Base-by-base conservation (phyloP, 2,888 invertebrate species). In the Neria commutata region DNA sequence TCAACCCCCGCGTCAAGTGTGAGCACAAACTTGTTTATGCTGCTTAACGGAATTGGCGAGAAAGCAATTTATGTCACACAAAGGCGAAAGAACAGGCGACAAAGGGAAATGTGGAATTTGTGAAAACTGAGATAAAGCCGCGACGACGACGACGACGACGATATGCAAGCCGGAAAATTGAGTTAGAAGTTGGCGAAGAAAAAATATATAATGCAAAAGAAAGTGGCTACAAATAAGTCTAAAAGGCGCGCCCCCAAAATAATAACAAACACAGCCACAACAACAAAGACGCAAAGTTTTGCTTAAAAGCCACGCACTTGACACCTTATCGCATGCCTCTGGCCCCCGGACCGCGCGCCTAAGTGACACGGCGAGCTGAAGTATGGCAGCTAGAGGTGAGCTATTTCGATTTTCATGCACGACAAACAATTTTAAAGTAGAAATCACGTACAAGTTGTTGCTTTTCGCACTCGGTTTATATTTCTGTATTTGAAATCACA, bases 301-400 rank as follows among this genome's bases (percentile, higher is more conserved):
- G n/a, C n/a, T n/a, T n/a, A n/a, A 37, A 37, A n/a, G 37, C 37
- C 74, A 72, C 64, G 71, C 68, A 72, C 74, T 72, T 72, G 70
- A 73, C 72, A 72, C 72, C 72, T 72, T 72, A 74, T 72, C 74
- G 74, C 74, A 74, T 74, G 37, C 37, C n/a, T n/a, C n/a, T n/a
- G n/a, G n/a, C n/a, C n/a, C n/a, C n/a, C n/a, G n/a, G n/a, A n/a
- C n/a, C n/a, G n/a, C n/a, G n/a, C n/a, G n/a, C n/a, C n/a, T n/a
- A n/a, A n/a, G n/a, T n/a, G n/a, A n/a, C n/a, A n/a, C n/a, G n/a
- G n/a, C n/a, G n/a, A n/a, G n/a, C n/a, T n/a, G n/a, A n/a, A n/a
- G n/a, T n/a, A n/a, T n/a, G n/a, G n/a, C n/a, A n/a, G n/a, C n/a
- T n/a, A n/a, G n/a, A n/a, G n/a, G n/a, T n/a, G n/a, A n/a, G n/a